Percentiles rank a stretch among this genome's conserved stretches.
Conservation (phyloP, 92 coral and sea anemone genomes). For the Parazoanthus darwini region DNA sequence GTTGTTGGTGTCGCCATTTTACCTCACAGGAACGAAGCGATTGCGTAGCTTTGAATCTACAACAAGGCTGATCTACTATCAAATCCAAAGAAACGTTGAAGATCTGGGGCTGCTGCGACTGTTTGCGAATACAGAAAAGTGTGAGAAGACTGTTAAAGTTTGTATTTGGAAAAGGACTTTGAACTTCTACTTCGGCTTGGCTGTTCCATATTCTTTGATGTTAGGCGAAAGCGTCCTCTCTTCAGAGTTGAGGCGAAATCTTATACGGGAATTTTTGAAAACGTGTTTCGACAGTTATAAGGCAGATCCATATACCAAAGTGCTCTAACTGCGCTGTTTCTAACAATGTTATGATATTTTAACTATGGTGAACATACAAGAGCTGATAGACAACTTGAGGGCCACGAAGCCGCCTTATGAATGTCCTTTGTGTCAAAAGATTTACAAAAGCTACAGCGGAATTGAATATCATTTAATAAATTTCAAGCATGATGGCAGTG, state of each 20-base stretch:
- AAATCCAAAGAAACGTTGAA: conserved; percentile 21
- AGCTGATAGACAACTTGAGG: conserved; percentile 91
- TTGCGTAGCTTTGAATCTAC: conserved; percentile 34
- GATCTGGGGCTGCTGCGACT: conserved; percentile 12
- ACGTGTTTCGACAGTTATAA: conserved; percentile 34
- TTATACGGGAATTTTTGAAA: conserved; percentile 38
- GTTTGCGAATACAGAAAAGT: conserved; percentile 13
- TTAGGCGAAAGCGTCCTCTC: conserved; percentile 67
- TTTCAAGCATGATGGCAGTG: conserved; percentile 96
- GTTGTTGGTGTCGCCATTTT: conserved; percentile 94
- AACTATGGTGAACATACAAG: conserved; percentile 87
- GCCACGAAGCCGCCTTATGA: conserved; percentile 97
- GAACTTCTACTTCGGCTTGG: conserved; percentile 1
- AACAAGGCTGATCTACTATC: not conserved
- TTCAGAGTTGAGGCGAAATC: conserved; percentile 65
- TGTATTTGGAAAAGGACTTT: conserved; percentile 3
- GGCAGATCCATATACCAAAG: conserved; percentile 37
- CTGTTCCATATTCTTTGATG: conserved; percentile 43
- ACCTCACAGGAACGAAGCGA: conserved; percentile 66
- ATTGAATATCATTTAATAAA: conserved; percentile 98
- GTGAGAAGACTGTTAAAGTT: conserved; percentile 18
- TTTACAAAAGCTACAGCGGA: conserved; percentile 99
- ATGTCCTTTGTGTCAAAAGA: conserved; percentile 99
- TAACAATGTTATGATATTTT: conserved; percentile 63
- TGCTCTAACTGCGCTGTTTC: not conserved